These are phyloP conservation scores for Sebastes trivittatus DNA, from an alignment of 2,797 vertebrate genomes.

Conservation along the genomic window DNA sequence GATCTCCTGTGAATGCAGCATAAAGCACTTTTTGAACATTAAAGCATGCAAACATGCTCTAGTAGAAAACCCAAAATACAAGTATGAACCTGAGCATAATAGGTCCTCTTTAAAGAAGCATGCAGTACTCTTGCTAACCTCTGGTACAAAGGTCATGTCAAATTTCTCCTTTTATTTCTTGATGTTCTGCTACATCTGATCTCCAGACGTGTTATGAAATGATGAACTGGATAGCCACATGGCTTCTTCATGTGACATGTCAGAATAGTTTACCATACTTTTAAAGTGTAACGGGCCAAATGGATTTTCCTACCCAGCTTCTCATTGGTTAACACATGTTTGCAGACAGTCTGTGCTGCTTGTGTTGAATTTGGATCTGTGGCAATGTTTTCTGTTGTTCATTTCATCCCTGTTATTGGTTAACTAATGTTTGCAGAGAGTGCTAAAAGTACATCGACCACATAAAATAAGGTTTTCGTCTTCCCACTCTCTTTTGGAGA, in stretches of 20 bases:
- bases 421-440: constrained; percentile 29
- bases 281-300: background rate
- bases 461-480: background rate
- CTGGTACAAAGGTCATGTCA: background rate
- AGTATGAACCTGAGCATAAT: background rate
- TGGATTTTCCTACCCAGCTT: background rate
- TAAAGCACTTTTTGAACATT: too few relatives aligned
- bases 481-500: background rate
- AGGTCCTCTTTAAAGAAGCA: background rate
- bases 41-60: too few relatives aligned
- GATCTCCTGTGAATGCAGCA: too few relatives aligned
- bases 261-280: background rate
- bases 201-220: background rate
- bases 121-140: background rate
- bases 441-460: background rate
- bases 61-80: too few relatives aligned
- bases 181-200: background rate
- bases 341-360: background rate
- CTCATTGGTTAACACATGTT: background rate
- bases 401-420: constrained; percentile 17
- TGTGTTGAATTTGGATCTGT: background rate
- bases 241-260: too few relatives aligned
- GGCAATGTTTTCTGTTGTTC: background rate
- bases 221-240: background rate
- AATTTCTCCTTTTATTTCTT: background rate